Evolutionary conservation across 2,113 vertebrate genomes (phyloP).

Genomic region (Arothron firmamentum): DNA sequence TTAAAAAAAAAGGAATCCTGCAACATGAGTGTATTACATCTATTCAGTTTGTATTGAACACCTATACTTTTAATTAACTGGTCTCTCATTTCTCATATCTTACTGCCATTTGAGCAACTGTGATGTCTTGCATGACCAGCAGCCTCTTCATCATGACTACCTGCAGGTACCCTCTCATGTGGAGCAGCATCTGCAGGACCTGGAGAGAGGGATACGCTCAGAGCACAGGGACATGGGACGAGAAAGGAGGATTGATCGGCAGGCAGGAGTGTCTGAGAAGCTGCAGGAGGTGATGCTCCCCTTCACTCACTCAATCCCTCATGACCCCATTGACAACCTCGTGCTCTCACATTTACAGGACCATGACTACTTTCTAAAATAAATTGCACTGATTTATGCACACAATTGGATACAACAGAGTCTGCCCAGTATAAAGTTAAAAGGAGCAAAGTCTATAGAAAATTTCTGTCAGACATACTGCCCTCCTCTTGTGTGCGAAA

Average conservation of each 20-base stretch:
- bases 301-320: conserved; percentile 10
- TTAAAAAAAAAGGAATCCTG: neutral
- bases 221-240: conserved; percentile 68
- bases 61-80: conserved; percentile 46
- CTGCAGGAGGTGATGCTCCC: conserved; percentile 81
- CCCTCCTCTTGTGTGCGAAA: neutral
- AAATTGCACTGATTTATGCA: neutral
- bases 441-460: too few species aligned
- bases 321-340: conserved; percentile 5
- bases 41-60: conserved; percentile 4
- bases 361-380: too few species aligned
- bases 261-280: conserved; percentile 74
- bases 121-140: conserved; percentile 30
- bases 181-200: conserved; percentile 84
- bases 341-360: neutral
- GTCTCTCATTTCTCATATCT: conserved; percentile 33
- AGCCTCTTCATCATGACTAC: conserved; percentile 4
- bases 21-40: conserved; percentile 7
- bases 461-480: neutral
- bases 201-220: conserved; percentile 81
- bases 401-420: neutral
- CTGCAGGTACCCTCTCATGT: conserved; percentile 83
- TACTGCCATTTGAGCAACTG: neutral
- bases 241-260: conserved; percentile 75
- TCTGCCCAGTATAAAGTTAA: too few species aligned